These are phyloP conservation scores for Ardeotis arabs DNA, from an alignment of 2,113 vertebrate genomes.

Conservation along the genomic window DNA sequence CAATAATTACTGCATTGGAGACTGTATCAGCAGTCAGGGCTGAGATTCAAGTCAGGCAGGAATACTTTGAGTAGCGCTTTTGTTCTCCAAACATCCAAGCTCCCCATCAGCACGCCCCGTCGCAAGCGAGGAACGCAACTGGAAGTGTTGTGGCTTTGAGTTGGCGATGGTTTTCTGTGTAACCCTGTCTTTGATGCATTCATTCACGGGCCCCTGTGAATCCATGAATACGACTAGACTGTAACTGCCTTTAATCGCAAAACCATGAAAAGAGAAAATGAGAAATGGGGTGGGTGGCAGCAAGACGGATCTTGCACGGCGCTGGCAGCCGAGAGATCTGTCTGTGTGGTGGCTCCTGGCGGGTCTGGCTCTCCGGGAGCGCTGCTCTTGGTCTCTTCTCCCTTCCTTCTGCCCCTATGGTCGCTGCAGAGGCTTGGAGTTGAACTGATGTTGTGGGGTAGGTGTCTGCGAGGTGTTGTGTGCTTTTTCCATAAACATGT, in stretches of 20 bases:
- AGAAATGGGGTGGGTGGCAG: neutral
- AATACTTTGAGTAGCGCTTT: neutral
- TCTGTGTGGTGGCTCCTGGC: neutral
- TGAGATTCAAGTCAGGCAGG: constrained; percentile 7
- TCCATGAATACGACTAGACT: neutral
- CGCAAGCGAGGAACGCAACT: neutral
- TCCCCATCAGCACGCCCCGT: neutral
- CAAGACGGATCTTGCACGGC: neutral
- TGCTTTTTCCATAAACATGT: neutral
- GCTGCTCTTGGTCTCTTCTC: neutral
- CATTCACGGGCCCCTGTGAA: neutral
- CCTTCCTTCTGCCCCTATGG: neutral
- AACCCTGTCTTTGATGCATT: neutral
- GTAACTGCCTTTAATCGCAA: neutral
- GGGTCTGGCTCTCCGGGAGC: neutral
- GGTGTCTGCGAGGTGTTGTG: neutral
- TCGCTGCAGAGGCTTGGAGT: neutral
- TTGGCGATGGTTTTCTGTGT: neutral
- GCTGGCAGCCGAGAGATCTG: neutral
- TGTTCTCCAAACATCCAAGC: constrained; percentile 18
- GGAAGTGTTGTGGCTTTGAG: constrained; percentile 3
- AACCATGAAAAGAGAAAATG: neutral
- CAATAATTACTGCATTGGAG: constrained; percentile 47
- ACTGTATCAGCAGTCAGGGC: constrained; percentile 25
- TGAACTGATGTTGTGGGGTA: too few relatives aligned